phyloP scores from a whole-genome alignment of 2,888 invertebrate species.

The Brassicogethes aeneus region DNA sequence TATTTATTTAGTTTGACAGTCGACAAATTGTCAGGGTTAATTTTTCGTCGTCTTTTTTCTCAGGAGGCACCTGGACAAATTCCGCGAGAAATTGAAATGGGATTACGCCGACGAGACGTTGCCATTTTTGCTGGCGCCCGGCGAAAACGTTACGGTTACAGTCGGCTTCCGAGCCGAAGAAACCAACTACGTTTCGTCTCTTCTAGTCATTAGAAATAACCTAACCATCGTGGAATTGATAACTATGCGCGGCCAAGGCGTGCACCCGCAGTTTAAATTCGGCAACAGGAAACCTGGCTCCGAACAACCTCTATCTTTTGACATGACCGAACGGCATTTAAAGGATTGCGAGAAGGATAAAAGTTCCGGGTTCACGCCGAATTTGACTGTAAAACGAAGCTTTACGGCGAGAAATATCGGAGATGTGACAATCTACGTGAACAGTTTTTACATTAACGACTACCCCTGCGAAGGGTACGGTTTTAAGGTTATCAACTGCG shows the following conservation, averaged over 20 bases:
- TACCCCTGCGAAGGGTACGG: constrained; percentile 69
- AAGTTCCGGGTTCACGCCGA: constrained; percentile 39
- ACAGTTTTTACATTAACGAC: constrained; percentile 57
- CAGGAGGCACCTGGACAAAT: constrained; percentile 4
- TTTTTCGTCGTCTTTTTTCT: too few species aligned
- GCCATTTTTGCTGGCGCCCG: constrained; percentile 51
- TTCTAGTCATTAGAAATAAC: constrained; percentile 72
- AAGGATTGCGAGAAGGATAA: constrained; percentile 45
- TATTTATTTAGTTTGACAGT: too few species aligned
- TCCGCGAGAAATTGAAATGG: constrained; percentile 21
- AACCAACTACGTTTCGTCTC: constrained; percentile 41
- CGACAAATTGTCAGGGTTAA: too few species aligned
- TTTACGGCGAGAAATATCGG: constrained; percentile 89
- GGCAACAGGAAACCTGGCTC: constrained; percentile 80
- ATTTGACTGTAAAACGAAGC: constrained; percentile 66
- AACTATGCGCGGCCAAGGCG: constrained; percentile 75
- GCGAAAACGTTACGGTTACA: constrained; percentile 43
- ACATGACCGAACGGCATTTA: constrained; percentile 54
- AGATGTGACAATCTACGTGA: constrained; percentile 70
- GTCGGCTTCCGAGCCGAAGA: constrained; percentile 44
- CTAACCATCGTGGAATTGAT: constrained; percentile 84
- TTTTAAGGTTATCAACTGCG: constrained; percentile 62
- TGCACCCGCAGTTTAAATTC: constrained; percentile 77
- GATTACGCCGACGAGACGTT: constrained; percentile 43
- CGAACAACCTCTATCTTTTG: constrained; percentile 67